A percentile compares a stretch with the other conserved stretches of the same genome.
Evolutionary conservation across 2,797 vertebrate genomes (phyloP).

Genomic region (Sebastes diaconus): DNA sequence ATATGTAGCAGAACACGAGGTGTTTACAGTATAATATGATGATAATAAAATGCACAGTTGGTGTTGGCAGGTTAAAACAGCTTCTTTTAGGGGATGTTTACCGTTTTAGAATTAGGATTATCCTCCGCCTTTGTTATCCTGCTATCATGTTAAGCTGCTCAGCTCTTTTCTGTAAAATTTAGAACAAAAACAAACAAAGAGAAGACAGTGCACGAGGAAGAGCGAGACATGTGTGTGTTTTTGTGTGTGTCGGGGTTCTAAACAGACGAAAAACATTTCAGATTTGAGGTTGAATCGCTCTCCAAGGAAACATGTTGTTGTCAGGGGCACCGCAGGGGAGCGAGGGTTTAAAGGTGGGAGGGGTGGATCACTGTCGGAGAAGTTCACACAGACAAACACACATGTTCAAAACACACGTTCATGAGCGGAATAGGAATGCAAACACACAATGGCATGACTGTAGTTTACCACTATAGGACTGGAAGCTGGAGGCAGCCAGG

Average conservation of each 20-base stretch:
- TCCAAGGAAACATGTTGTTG: constrained; percentile 71
- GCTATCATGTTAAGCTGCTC: constrained; percentile 63
- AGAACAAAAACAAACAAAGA: constrained; percentile 66
- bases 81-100: constrained; percentile 50
- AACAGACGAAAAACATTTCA: constrained; percentile 24
- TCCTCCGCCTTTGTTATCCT: constrained; percentile 57
- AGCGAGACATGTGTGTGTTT: neutral
- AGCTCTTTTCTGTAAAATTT: constrained; percentile 58
- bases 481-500: constrained; percentile 16
- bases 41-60: constrained; percentile 23
- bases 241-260: neutral
- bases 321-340: constrained; percentile 50
- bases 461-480: constrained; percentile 43
- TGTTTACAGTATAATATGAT: constrained; percentile 17
- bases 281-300: constrained; percentile 53
- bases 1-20: neutral
- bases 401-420: constrained; percentile 42
- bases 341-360: constrained; percentile 45
- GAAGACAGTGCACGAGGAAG: neutral
- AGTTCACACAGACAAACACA: constrained; percentile 44
- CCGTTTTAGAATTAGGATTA: constrained; percentile 70
- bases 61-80: constrained; percentile 49
- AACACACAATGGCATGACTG: constrained; percentile 61
- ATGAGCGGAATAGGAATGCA: constrained; percentile 38
- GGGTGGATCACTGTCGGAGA: constrained; percentile 48